Percentiles rank a stretch among this genome's conserved stretches.
Conservation (phyloP, 2,797 vertebrate genomes). For the Manis pentadactyla region DNA sequence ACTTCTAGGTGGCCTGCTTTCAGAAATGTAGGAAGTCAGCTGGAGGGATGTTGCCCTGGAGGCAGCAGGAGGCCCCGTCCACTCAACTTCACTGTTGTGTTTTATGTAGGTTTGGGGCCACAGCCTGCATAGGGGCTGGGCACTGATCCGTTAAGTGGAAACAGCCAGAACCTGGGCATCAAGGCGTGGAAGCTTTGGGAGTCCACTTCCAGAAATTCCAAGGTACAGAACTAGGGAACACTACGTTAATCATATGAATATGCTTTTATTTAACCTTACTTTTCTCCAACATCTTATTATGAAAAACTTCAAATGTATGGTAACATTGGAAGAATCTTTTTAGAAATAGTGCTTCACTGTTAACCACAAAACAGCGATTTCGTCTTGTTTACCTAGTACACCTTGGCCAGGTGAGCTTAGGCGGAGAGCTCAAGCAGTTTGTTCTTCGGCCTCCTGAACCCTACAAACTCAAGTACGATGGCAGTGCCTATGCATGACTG, state of each 20-base stretch:
- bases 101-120: background rate
- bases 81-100: background rate
- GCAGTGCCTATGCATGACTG: background rate
- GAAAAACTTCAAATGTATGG: constrained; percentile 35
- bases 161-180: background rate
- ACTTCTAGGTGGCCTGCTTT: background rate
- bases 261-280: background rate
- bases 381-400: background rate
- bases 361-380: background rate
- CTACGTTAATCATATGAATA: background rate
- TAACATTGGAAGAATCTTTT: background rate
- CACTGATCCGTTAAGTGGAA: background rate
- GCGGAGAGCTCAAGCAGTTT: background rate
- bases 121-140: background rate
- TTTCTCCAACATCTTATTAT: background rate
- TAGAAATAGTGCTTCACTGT: background rate
- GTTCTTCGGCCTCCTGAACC: background rate
- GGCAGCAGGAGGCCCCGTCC: background rate
- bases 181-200: background rate
- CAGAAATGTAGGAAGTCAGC: background rate
- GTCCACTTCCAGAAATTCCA: constrained; percentile 27
- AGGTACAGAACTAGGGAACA: background rate
- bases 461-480: background rate
- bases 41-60: background rate
- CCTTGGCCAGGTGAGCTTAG: background rate